Base-by-base conservation (phyloP, 2,888 invertebrate species). In the Prosapia bicincta region DNA sequence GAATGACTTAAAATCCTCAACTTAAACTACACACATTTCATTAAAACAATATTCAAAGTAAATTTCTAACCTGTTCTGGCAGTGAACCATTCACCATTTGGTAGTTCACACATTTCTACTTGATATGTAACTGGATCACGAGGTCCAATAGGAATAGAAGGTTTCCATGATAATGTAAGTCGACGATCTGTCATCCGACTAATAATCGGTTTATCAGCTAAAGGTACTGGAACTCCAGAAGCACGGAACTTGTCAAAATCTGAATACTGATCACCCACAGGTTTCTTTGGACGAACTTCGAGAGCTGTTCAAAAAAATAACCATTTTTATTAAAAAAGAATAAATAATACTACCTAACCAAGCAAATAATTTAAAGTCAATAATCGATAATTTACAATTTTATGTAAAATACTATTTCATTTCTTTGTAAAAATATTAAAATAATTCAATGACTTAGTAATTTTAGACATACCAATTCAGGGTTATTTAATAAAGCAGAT, bases 81-180 rank as follows among this genome's bases (percentile, higher is more conserved):
- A 0, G 95, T 94, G 83, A 93, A 93, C 98, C 98, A 99, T 81
- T 97, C 95, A 32, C 95, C 96, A 82, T 93, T 92, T 0, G 98
- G 97, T 74, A 94, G 85, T 84, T 97, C 96, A 84, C 95, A 92
- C 92, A 96, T 95, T 88, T 99, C 99, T 80, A 91, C 89, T 84
- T 95, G 93, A 84, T 99, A 99, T 0, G 96, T 97, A 75, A 98
- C 95, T 0, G 97, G 97, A 82, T 93, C 91, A 68, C 94, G 89
- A 0, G 97, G 94, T 24, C 93, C 93, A 77, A 93, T 90, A 1
- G 97, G 94, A 69, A 98, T 92, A 23, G 96, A 96, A 0, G 98
- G 97, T 81, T 92, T 93, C 99, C 99, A 99, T 0, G 95, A 94
- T 10, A 99, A 87, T 0, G 95, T 95, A 77, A 97, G 89, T 76